phyloP scores from a whole-genome alignment of 2,888 invertebrate species.

The Oxycera nigricornis region DNA sequence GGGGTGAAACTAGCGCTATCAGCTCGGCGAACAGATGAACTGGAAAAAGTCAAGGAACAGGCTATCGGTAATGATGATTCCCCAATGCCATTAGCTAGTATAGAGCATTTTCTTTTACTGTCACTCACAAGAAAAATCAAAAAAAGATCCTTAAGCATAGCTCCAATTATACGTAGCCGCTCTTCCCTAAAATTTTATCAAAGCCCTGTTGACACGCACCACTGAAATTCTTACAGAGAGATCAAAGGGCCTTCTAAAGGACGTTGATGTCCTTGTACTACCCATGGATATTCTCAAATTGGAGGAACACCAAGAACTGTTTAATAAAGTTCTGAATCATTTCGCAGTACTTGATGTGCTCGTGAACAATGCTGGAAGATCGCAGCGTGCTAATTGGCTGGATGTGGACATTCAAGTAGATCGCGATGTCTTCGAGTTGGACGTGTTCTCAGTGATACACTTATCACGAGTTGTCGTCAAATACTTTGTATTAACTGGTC shows the following conservation, averaged over 20 bases:
- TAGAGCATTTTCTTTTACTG: no score
- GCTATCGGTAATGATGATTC: slow-evolving; percentile 69
- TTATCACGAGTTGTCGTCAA: slow-evolving; percentile 73
- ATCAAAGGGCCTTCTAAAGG: slow-evolving; percentile 59
- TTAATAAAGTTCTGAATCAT: slow-evolving; percentile 69
- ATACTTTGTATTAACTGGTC: slow-evolving; percentile 64
- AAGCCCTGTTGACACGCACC: no score
- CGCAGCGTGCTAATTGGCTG: slow-evolving; percentile 77
- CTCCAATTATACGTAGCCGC: no score
- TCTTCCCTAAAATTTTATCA: no score
- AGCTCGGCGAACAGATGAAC: slow-evolving; percentile 69
- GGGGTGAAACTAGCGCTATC: slow-evolving; percentile 73
- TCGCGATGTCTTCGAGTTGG: slow-evolving; percentile 75
- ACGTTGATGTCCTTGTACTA: slow-evolving; percentile 71
- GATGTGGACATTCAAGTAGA: slow-evolving; percentile 76
- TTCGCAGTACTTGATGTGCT: slow-evolving; percentile 79
- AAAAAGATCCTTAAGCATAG: no score
- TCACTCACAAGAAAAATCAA: no score
- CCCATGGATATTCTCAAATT: slow-evolving; percentile 72
- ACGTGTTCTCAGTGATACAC: slow-evolving; percentile 76
- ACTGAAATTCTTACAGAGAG: slow-evolving; percentile 53
- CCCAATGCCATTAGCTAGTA: no score
- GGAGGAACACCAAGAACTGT: slow-evolving; percentile 67
- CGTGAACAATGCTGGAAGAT: slow-evolving; percentile 82
- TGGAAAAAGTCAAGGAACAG: slow-evolving; percentile 70